These are phyloP conservation scores for Corythornis cristatus DNA, from an alignment of 2,113 vertebrate species.

Conservation along the genomic window DNA sequence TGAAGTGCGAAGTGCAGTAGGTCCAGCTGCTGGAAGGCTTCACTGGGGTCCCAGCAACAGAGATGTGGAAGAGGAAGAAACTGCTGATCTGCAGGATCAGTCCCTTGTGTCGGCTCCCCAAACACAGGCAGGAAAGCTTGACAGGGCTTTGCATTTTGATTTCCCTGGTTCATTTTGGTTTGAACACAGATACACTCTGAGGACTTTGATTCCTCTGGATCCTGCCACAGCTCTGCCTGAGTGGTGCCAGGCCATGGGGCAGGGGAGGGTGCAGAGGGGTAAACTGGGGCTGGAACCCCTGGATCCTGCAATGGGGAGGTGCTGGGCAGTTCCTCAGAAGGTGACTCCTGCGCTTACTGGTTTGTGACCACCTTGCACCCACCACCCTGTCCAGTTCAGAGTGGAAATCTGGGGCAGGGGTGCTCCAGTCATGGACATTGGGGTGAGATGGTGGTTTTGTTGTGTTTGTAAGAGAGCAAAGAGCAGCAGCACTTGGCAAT, in stretches of 20 bases:
- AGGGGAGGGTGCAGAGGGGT: background rate
- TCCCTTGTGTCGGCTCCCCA: background rate
- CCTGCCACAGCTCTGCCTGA: background rate
- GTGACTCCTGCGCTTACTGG: background rate
- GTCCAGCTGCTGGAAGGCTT: accelerated
- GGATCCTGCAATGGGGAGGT: background rate
- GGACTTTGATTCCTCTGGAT: background rate
- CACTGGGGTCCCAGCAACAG: background rate
- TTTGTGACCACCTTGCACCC: background rate
- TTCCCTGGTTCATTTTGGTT: background rate
- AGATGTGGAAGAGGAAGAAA: background rate
- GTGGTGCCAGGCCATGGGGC: background rate
- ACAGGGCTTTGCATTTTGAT: background rate
- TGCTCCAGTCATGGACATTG: background rate
- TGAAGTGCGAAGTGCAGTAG: background rate
- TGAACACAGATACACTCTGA: background rate
- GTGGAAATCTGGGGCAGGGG: background rate
- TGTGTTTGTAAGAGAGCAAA: background rate
- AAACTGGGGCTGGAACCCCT: background rate
- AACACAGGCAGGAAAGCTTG: background rate
- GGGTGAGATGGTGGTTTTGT: background rate
- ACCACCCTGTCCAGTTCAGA: background rate
- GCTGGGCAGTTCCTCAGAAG: background rate
- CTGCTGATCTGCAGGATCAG: background rate
- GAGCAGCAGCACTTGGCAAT: background rate